Conservation (phyloP, 2,888 invertebrate species). For the Drosophila merina region DNA sequence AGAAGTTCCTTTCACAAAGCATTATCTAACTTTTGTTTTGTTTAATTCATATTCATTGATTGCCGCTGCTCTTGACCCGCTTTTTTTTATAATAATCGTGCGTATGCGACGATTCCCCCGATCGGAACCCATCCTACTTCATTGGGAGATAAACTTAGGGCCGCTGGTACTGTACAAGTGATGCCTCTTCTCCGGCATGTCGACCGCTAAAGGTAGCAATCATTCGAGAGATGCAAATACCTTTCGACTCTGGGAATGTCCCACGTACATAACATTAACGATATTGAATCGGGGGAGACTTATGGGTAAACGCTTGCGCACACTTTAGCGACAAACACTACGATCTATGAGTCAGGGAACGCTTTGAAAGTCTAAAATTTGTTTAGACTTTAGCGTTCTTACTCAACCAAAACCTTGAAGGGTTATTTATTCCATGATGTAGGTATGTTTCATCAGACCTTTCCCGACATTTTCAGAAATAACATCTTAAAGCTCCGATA, state of each 20-base stretch:
- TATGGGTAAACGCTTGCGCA: constrained; percentile 28
- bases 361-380: not conserved
- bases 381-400: not conserved
- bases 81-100: constrained; percentile 26
- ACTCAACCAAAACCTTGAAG: too few species aligned
- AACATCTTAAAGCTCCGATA: not conserved
- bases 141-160: constrained; percentile 22
- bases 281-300: constrained; percentile 26
- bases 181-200: not conserved
- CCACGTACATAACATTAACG: constrained; percentile 28
- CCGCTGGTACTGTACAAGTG: constrained; percentile 2
- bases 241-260: constrained; percentile 29
- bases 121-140: not conserved
- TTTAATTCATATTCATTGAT: not conserved
- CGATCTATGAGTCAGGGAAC: constrained; percentile 22
- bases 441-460: too few species aligned
- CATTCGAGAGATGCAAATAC: constrained; percentile 33
- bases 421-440: too few species aligned
- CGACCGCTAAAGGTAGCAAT: not conserved
- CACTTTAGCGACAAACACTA: constrained; percentile 22
- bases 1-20: not conserved
- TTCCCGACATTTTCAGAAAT: constrained; percentile 2
- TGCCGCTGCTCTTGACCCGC: constrained; percentile 28
- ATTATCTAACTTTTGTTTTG: not conserved
- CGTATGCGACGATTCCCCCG: constrained; percentile 11